Base-by-base conservation (phyloP, 2,113 vertebrate species). In the Trichomycterus rosablanca region DNA sequence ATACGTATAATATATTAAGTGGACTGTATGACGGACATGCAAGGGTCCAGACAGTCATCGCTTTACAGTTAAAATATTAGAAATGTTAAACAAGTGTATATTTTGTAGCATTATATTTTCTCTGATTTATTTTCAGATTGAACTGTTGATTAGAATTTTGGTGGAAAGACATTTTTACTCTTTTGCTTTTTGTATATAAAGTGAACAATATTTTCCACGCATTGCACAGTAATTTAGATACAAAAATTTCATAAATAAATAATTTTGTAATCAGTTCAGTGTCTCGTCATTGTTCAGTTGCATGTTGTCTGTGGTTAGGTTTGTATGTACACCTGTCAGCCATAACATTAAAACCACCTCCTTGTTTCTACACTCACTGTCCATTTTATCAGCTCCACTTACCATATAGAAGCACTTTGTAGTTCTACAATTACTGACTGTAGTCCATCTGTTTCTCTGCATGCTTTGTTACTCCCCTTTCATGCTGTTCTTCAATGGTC, bases 231-330 rank as follows among this genome's bases (percentile, higher is more conserved):
- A 62, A 67, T 30, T 34, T 42, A 72, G 51, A 72, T 80, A 53
- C 35, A 61, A 51, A 74, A 60, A 78, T 81, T 76, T 62, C 82
- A 75, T 80, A 52, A 85, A 84, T 84, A 84, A 86, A 88, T 63
- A 2, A 70, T 81, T 85, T 85, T 82, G 59, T 79, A 81, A 83
- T 77, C 65, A 58, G 68, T 35, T 24, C 22, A 63, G 35, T 23
- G 4, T 5, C 0, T 43, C 45, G 23, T 72, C 66, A 72, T 70
- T 67, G 57, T n/a, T n/a, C n/a, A n/a, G n/a, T n/a, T n/a, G n/a
- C n/a, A n/a, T n/a, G n/a, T n/a, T n/a, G n/a, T n/a, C n/a, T n/a
- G n/a, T n/a, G n/a, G n/a, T n/a, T n/a, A n/a, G n/a, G n/a, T n/a
- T n/a, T n/a, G n/a, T n/a, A n/a, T n/a, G n/a, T n/a, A n/a, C n/a